Percentiles rank a stretch among this genome's conserved stretches.
These are phyloP conservation scores for Paralichthys olivaceus DNA, from an alignment of 2,113 vertebrate species.

Conservation along the genomic window DNA sequence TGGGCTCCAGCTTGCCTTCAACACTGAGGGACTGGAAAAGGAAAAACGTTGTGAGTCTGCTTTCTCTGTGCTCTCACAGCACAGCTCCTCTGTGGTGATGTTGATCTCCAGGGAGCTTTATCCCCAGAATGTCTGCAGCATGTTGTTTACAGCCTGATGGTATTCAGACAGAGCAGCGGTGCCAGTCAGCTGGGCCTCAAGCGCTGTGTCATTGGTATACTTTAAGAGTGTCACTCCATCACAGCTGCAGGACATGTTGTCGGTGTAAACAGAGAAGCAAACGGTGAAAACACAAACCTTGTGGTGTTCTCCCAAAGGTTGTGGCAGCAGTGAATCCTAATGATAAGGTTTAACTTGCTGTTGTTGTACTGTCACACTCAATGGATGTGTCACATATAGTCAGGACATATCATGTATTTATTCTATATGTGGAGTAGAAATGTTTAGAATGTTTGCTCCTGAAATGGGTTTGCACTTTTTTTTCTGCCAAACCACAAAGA, in stretches of 20 bases:
- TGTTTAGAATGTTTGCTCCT: too few species aligned
- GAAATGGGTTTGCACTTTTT: too few species aligned
- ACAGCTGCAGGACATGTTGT: background rate
- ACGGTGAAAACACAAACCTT: background rate
- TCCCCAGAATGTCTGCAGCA: background rate
- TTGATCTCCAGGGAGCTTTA: background rate
- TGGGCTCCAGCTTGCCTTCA: background rate
- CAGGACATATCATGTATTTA: too few species aligned
- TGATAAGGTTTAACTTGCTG: background rate
- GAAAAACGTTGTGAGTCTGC: background rate
- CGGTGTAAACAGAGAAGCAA: background rate
- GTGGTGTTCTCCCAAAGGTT: too few species aligned
- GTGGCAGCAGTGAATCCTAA: background rate
- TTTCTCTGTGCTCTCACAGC: background rate
- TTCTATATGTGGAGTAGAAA: too few species aligned
- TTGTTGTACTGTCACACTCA: too few species aligned
- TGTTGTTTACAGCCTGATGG: conserved; percentile 3
- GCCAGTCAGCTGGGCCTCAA: background rate
- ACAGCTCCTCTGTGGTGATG: background rate
- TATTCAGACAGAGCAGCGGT: background rate
- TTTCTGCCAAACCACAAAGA: too few species aligned
- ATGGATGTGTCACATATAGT: too few species aligned
- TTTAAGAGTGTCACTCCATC: conserved; percentile 2
- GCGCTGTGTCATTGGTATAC: too few species aligned
- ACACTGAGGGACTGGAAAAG: background rate